Conservation (phyloP, 1,140 invertebrate species). For the Phthorimaea operculella region DNA sequence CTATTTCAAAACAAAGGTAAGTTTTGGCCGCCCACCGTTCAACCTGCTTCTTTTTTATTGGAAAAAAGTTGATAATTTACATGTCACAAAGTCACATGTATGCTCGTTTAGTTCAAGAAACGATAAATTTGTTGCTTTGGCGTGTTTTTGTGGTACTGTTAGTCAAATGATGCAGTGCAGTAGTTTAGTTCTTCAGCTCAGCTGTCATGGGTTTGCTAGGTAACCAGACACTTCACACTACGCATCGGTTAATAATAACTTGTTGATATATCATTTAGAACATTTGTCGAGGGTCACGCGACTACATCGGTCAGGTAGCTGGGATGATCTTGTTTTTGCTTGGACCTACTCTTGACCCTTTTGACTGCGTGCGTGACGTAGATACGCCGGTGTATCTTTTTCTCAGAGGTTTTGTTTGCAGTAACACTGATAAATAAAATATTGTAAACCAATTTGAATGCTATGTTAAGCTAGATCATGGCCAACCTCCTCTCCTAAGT, state of each 20-base stretch:
- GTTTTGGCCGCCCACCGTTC: slow-evolving; percentile 48
- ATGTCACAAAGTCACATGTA: slow-evolving; percentile 3
- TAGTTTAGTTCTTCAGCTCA: slow-evolving; percentile 4
- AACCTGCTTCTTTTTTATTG: slow-evolving; percentile 43
- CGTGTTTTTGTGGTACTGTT: too few species aligned
- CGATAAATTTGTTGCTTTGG: not conserved
- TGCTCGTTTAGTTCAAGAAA: not conserved
- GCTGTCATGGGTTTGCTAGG: slow-evolving; percentile 28
- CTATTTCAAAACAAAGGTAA: slow-evolving; percentile 34
- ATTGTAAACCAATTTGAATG: too few species aligned
- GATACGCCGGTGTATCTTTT: too few species aligned
- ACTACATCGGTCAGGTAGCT: not conserved
- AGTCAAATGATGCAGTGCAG: too few species aligned
- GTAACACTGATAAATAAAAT: too few species aligned
- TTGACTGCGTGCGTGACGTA: not conserved
- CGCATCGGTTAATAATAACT: slow-evolving; percentile 48
- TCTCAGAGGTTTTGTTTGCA: too few species aligned
- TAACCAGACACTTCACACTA: slow-evolving; percentile 51
- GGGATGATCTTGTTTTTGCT: not conserved
- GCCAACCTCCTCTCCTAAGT: too few species aligned
- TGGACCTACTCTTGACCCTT: not conserved
- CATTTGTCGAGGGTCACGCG: not conserved
- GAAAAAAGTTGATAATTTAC: slow-evolving; percentile 11
- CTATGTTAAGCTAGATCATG: too few species aligned
- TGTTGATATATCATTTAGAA: slow-evolving; percentile 26